These are phyloP conservation scores for Siderastrea radians DNA, from an alignment of 92 coral and sea anemone genomes.

Conservation along the genomic window DNA sequence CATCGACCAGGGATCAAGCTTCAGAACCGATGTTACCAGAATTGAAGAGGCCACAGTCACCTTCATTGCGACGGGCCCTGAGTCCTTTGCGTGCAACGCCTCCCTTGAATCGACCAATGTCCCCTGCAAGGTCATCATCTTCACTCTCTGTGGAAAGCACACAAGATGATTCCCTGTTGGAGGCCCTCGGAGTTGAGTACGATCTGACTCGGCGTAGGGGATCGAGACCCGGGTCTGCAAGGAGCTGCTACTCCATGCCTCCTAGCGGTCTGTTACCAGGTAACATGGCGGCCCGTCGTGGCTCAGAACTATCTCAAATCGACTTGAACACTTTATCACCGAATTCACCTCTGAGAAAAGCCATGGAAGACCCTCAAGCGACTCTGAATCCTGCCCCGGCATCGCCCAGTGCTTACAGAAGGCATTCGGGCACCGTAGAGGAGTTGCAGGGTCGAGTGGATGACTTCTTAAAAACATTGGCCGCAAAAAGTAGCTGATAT, in stretches of 20 bases:
- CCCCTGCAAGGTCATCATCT: constrained; percentile 22
- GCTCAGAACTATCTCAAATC: constrained; percentile 66
- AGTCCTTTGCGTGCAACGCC: constrained; percentile 9
- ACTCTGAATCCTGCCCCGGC: constrained; percentile 57
- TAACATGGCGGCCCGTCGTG: constrained; percentile 53
- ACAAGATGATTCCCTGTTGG: constrained; percentile 2
- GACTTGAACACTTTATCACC: constrained; percentile 61
- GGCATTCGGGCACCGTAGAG: constrained; percentile 52
- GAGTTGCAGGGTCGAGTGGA: constrained; percentile 75
- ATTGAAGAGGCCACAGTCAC: constrained; percentile 29
- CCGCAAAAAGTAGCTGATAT: constrained; percentile 36
- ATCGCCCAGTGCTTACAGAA: constrained; percentile 54
- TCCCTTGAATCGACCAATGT: constrained; percentile 15
- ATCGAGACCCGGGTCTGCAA: constrained; percentile 30
- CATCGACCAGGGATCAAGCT: neutral
- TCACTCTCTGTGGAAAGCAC: neutral
- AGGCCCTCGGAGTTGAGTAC: neutral
- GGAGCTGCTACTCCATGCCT: constrained; percentile 12
- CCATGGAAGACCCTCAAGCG: constrained; percentile 53
- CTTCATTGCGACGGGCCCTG: constrained; percentile 26
- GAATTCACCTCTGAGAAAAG: constrained; percentile 65
- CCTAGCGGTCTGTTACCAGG: constrained; percentile 6
- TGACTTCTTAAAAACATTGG: constrained; percentile 76
- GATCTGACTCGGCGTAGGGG: constrained; percentile 28
- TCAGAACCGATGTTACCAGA: constrained; percentile 36